Base-by-base conservation (phyloP, 2,113 vertebrate genomes). In the Percopsis transmontana region DNA sequence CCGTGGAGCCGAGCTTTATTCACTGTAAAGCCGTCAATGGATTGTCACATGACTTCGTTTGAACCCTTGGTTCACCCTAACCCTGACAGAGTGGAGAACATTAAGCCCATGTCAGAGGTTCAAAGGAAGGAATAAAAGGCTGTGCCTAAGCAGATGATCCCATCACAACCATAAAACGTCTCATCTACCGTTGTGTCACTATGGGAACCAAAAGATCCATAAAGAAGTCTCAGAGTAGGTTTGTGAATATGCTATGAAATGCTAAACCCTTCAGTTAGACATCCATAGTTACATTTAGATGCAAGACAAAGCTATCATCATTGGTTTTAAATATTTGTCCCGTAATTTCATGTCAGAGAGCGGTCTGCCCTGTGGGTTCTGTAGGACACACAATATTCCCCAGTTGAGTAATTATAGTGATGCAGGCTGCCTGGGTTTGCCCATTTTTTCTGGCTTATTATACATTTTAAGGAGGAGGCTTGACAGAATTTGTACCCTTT, bases 41-140 rank as follows among this genome's bases (percentile, higher is more conserved):
- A 41, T 61, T 82, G 83, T 80, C 75, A 71, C 63, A 51, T 47
- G 57, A 41, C n/a, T 21, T 4, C 19, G n/a, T 18, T 3, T 3
- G 58, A 57, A 58, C 59, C 47, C 67, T 24, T 52, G 47, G 60
- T 69, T 76, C 68, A 80, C 69, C 60, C 63, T 66, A 57, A 52
- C 58, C 55, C 61, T 77, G 60, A 73, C 68, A 33, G 55, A 54
- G 54, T 74, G 70, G 40, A 66, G 52, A 74, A 71, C 39, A 19
- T 59, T 55, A 16, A 50, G 67, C 66, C 80, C 66, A 38, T 77
- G 63, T 79, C 82, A 66, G 21, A 51, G 33, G 64, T 70, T 88
- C 77, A 87, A 88, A 88, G 79, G 21, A 13, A 39, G 16, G 66
- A 47, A 67, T 81, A 79, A 70, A 78, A 82, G 66, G 51, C 16